Conservation (phyloP, 37 sponge, comb jelly and placozoan genomes). For the Ephydatia muelleri region DNA sequence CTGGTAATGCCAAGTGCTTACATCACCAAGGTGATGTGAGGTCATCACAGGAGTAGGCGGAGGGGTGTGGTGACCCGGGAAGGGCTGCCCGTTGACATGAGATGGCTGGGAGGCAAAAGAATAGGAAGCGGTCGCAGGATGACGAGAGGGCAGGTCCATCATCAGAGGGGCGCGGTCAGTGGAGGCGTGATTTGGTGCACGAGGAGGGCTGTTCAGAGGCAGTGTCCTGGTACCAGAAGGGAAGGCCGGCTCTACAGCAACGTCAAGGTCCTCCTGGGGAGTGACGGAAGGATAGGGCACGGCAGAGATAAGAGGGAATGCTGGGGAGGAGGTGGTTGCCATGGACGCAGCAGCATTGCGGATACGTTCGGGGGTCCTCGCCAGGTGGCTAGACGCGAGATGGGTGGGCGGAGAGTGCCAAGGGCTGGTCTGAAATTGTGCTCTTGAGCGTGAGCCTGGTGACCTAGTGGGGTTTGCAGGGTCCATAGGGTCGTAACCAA, state of each 20-base stretch:
- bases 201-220: background rate
- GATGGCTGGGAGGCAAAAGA: background rate
- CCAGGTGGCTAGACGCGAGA: background rate
- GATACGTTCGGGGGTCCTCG: background rate
- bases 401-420: background rate
- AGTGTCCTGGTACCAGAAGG: background rate
- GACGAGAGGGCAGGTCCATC: background rate
- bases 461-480: background rate
- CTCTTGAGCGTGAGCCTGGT: background rate
- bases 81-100: background rate
- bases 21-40: background rate
- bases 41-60: background rate
- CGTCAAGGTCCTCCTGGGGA: background rate
- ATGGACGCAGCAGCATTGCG: background rate
- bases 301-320: background rate
- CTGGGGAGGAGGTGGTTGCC: background rate
- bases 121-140: background rate
- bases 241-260: background rate
- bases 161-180: constrained; percentile 8
- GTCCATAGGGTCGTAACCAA: background rate
- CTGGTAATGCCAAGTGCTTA: too few relatives aligned
- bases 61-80: background rate
- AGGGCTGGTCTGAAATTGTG: background rate
- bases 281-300: constrained; percentile 1
- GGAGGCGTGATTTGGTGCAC: background rate